A percentile compares a stretch with the other conserved stretches of the same genome.
These are phyloP conservation scores for Dendroctonus ponderosae DNA, from an alignment of 1,140 invertebrate species.

Conservation along the genomic window DNA sequence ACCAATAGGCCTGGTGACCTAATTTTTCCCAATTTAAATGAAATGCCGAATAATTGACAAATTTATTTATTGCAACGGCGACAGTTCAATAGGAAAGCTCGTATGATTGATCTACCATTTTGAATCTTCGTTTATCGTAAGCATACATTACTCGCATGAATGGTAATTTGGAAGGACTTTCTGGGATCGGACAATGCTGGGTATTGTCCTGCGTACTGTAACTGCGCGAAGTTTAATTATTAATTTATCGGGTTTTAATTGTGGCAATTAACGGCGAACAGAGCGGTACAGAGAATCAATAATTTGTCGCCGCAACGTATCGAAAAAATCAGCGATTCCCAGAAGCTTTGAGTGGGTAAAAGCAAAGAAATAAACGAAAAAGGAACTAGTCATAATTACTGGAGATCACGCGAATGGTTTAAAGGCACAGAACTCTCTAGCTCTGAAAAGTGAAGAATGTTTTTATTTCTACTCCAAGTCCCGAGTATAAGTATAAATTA, in stretches of 20 bases:
- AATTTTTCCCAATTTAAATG: constrained; percentile 14
- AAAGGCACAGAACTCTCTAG: constrained; percentile 7
- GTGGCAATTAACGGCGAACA: no score
- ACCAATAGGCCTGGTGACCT: not conserved
- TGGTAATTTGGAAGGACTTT: no score
- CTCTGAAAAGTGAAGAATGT: constrained; percentile 1
- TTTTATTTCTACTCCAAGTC: constrained; percentile 14
- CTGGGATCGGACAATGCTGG: no score
- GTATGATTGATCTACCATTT: no score
- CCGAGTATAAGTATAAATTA: constrained; percentile 20
- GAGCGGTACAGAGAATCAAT: constrained; percentile 1
- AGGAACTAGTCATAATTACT: constrained; percentile 21
- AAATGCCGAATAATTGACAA: constrained; percentile 2
- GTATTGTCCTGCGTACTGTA: no score
- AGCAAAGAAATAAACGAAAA: constrained; percentile 9
- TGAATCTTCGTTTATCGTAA: no score
- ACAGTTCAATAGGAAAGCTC: constrained; percentile 1
- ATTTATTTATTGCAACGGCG: constrained; percentile 5
- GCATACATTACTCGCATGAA: no score
- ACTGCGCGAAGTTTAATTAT: no score
- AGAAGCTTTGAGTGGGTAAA: constrained; percentile 10
- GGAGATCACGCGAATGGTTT: constrained; percentile 25
- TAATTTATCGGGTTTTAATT: no score
- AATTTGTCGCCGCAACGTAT: constrained; percentile 13
- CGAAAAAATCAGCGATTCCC: constrained; percentile 17